Percentiles rank a stretch among this genome's conserved stretches.
Evolutionary conservation across 1,140 invertebrate species (phyloP).

Genomic region (Hirudo medicinalis): DNA sequence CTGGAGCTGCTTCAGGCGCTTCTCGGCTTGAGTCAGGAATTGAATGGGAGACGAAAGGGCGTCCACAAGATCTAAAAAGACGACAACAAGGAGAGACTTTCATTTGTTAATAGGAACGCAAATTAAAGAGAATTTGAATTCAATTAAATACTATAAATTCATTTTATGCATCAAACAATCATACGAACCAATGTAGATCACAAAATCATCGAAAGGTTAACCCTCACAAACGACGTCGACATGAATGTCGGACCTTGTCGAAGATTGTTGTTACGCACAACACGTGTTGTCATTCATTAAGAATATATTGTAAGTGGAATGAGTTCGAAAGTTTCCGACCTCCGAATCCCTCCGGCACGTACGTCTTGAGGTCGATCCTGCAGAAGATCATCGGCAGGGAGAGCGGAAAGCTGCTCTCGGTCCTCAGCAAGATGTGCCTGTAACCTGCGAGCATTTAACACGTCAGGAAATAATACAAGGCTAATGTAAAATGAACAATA

Average conservation of each 20-base stretch:
- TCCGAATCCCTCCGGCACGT: slow-evolving; percentile 96
- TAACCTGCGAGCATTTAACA: slow-evolving; percentile 50
- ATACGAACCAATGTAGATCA: background rate
- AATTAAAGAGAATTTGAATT: too few species aligned
- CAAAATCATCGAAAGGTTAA: too few species aligned
- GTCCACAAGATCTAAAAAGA: slow-evolving; percentile 72
- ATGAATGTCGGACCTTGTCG: too few species aligned
- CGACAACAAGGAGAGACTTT: background rate
- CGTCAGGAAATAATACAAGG: too few species aligned
- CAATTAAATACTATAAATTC: background rate
- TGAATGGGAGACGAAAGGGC: slow-evolving; percentile 86
- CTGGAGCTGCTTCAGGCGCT: slow-evolving; percentile 77
- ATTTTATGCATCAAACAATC: background rate
- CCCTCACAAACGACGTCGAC: too few species aligned
- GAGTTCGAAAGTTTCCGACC: slow-evolving; percentile 44
- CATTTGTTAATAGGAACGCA: too few species aligned
- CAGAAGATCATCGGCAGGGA: slow-evolving; percentile 69
- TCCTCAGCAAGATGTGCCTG: slow-evolving; percentile 87
- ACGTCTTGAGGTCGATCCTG: slow-evolving; percentile 61
- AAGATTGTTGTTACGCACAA: too few species aligned
- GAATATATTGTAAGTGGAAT: background rate
- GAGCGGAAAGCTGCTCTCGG: slow-evolving; percentile 97
- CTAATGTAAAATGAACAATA: too few species aligned
- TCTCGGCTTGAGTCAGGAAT: slow-evolving; percentile 75
- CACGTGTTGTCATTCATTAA: background rate